phyloP scores from a whole-genome alignment of 2,113 vertebrate species.

The Antidorcas marsupialis region DNA sequence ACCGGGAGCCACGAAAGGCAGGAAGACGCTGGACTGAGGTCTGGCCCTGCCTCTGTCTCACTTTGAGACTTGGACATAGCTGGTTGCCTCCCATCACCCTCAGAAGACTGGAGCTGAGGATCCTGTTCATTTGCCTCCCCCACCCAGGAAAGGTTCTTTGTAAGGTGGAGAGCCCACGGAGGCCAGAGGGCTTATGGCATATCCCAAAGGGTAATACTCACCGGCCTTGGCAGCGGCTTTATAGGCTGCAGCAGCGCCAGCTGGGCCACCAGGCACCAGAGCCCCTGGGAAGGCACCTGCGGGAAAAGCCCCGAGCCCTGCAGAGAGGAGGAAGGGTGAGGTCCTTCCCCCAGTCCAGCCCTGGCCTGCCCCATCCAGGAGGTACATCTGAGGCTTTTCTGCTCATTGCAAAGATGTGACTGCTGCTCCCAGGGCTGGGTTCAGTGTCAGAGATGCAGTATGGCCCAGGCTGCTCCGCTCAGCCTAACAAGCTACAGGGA shows the following conservation, averaged over 20 bases:
- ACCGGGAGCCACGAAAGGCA: not conserved
- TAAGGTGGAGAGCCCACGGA: not conserved
- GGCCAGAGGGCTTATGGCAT: too few relatives aligned
- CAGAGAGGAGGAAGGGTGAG: not conserved
- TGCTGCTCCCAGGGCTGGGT: not conserved
- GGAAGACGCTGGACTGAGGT: not conserved
- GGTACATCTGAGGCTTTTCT: not conserved
- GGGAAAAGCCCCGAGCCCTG: slow-evolving; percentile 62
- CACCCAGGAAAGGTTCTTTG: not conserved
- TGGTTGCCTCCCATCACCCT: not conserved
- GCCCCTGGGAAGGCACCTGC: slow-evolving; percentile 68
- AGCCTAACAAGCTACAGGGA: not conserved
- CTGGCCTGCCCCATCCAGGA: not conserved
- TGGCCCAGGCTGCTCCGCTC: too few relatives aligned
- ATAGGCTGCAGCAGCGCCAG: slow-evolving; percentile 69
- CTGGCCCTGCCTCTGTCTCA: not conserved
- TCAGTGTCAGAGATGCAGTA: not conserved
- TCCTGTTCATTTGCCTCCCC: not conserved
- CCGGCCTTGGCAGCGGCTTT: slow-evolving; percentile 84
- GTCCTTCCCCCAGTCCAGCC: not conserved
- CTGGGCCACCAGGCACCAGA: slow-evolving; percentile 55
- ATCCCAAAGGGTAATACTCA: slow-evolving; percentile 54
- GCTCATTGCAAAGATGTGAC: not conserved
- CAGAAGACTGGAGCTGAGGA: not conserved
- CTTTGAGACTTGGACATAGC: not conserved